These are phyloP conservation scores for Halocaridina rubra DNA, from an alignment of 2,888 invertebrate species.

Conservation along the genomic window DNA sequence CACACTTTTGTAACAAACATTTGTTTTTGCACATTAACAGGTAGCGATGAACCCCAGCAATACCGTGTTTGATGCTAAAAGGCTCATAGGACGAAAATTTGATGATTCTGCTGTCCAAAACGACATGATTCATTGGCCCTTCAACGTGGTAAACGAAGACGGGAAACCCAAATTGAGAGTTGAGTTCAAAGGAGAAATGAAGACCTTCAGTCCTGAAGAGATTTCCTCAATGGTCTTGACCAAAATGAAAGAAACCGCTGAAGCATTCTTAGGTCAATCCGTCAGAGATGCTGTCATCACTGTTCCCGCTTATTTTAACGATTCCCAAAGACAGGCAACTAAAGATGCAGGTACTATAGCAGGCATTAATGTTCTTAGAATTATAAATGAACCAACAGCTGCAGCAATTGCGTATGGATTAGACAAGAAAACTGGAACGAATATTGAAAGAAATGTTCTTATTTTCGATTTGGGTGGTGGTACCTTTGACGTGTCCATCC, in stretches of 20 bases:
- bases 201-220: slow-evolving; percentile 71
- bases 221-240: neutral
- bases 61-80: slow-evolving; percentile 65
- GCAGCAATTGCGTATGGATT: slow-evolving; percentile 88
- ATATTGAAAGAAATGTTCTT: neutral
- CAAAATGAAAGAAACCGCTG: neutral
- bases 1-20: too few relatives aligned
- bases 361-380: slow-evolving; percentile 83
- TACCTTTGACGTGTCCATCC: neutral
- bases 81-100: neutral
- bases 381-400: slow-evolving; percentile 84
- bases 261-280: slow-evolving; percentile 76
- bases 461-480: neutral
- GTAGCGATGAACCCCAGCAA: neutral
- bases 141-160: slow-evolving; percentile 70
- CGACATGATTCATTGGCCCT: slow-evolving; percentile 71
- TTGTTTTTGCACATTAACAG: too few relatives aligned
- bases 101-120: neutral
- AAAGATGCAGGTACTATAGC: slow-evolving; percentile 78
- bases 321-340: neutral
- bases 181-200: slow-evolving; percentile 72
- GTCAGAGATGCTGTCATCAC: slow-evolving; percentile 72
- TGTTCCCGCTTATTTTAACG: neutral
- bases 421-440: neutral
- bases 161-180: slow-evolving; percentile 69